phyloP scores from a whole-genome alignment of 1,140 invertebrate genomes.

The Helicoverpa zea region DNA sequence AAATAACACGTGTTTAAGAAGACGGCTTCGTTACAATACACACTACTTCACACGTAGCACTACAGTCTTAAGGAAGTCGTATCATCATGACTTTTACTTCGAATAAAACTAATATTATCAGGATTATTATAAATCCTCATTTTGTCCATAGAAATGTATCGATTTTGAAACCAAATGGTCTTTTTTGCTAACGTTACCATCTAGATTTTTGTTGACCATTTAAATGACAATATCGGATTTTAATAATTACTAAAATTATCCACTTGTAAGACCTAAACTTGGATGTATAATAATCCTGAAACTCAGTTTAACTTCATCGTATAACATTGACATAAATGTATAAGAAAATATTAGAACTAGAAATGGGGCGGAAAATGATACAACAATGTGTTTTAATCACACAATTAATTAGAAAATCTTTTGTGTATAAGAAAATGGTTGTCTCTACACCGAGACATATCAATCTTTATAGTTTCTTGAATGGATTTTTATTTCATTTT shows the following conservation, averaged over 20 bases:
- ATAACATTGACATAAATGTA: conserved; percentile 13
- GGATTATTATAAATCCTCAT: background rate
- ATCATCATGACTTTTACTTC: background rate
- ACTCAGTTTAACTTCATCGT: background rate
- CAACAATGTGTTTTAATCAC: conserved; percentile 1
- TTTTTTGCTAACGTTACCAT: too few species aligned
- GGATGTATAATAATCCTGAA: background rate
- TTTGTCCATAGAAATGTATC: too few species aligned
- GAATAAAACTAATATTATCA: conserved; percentile 9
- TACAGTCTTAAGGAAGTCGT: conserved; percentile 46
- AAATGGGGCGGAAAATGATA: conserved; percentile 34
- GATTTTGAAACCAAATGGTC: too few species aligned
- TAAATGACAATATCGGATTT: too few species aligned
- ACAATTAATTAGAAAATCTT: background rate
- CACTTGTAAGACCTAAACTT: too few species aligned
- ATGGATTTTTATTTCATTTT: too few species aligned
- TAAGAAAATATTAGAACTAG: conserved; percentile 33
- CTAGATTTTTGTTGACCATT: too few species aligned
- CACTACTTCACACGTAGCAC: conserved; percentile 32
- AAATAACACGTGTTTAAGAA: conserved; percentile 34
- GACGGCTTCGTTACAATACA: conserved; percentile 44
- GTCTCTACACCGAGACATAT: too few species aligned
- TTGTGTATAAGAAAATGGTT: background rate
- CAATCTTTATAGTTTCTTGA: too few species aligned
- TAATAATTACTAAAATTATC: too few species aligned